Evolutionary conservation across 2,888 invertebrate species (phyloP).

Genomic region (Ophion obscuratus): DNA sequence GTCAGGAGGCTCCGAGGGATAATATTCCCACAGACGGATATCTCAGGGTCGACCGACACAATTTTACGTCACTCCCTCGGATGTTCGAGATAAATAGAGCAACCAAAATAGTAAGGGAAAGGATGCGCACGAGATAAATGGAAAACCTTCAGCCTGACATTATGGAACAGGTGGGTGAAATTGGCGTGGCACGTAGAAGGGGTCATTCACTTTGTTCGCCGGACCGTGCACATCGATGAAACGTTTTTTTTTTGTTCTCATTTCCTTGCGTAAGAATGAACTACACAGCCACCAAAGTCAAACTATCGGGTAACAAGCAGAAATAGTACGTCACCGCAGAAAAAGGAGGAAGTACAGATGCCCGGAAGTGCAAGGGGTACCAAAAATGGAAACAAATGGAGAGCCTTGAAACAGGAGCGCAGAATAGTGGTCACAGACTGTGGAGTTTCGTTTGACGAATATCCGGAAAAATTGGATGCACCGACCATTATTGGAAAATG

Average conservation of each 20-base stretch:
- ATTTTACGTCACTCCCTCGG: neutral
- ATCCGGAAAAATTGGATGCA: constrained; percentile 56
- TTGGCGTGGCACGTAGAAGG: neutral
- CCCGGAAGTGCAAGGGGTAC: neutral
- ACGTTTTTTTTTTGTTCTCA: constrained; percentile 5
- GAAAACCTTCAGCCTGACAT: neutral
- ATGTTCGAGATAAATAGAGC: neutral
- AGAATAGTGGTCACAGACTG: constrained; percentile 11
- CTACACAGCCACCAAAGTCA: neutral
- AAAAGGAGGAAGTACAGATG: neutral
- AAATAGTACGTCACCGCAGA: constrained; percentile 6
- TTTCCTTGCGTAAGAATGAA: neutral
- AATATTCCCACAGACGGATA: neutral
- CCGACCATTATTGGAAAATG: constrained; percentile 56
- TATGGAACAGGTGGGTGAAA: neutral
- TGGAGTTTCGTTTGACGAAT: constrained; percentile 34
- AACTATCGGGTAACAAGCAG: constrained; percentile 8
- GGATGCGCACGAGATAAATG: neutral
- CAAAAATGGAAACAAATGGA: constrained; percentile 22
- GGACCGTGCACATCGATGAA: constrained; percentile 28
- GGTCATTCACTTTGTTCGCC: constrained; percentile 40
- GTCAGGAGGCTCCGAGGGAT: neutral
- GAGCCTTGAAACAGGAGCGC: constrained; percentile 1
- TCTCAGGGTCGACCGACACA: neutral
- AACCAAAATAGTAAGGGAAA: neutral